Conservation (phyloP, 2,888 invertebrate genomes). For the Pammene fasciana region DNA sequence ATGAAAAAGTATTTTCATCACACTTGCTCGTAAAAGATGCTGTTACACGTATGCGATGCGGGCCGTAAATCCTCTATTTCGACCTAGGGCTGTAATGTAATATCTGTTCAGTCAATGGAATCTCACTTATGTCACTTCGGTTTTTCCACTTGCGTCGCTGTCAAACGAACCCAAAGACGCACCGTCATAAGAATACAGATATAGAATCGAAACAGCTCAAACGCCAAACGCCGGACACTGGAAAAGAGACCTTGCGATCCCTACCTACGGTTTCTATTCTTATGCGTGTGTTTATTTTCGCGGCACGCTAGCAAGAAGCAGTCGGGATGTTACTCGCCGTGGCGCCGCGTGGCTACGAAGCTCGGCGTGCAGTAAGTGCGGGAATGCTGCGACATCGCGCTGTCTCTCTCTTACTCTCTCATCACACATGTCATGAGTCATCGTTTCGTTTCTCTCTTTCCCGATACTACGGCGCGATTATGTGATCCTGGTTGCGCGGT, state of each 20-base stretch:
- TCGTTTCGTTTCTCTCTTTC: constrained; percentile 56
- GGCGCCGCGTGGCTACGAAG: constrained; percentile 96
- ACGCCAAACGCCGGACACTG: constrained; percentile 14
- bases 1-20: too few species aligned
- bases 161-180: constrained; percentile 23
- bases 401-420: constrained; percentile 69
- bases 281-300: constrained; percentile 71
- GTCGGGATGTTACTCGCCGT: constrained; percentile 92
- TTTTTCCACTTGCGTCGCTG: constrained; percentile 51
- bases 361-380: constrained; percentile 96
- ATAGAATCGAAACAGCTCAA: constrained; percentile 27
- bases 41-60: too few species aligned
- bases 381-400: constrained; percentile 64
- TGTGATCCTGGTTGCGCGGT: constrained; percentile 43
- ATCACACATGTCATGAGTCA: constrained; percentile 61
- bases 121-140: constrained; percentile 51
- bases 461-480: constrained; percentile 38
- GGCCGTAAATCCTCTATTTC: too few species aligned
- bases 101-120: too few species aligned
- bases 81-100: too few species aligned
- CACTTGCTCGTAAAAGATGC: too few species aligned
- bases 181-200: constrained; percentile 17
- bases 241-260: constrained; percentile 28
- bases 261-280: constrained; percentile 61
- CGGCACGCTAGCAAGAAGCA: constrained; percentile 85